Evolutionary conservation across 1,140 invertebrate species (phyloP).

Genomic region (Caerostris extrusa): DNA sequence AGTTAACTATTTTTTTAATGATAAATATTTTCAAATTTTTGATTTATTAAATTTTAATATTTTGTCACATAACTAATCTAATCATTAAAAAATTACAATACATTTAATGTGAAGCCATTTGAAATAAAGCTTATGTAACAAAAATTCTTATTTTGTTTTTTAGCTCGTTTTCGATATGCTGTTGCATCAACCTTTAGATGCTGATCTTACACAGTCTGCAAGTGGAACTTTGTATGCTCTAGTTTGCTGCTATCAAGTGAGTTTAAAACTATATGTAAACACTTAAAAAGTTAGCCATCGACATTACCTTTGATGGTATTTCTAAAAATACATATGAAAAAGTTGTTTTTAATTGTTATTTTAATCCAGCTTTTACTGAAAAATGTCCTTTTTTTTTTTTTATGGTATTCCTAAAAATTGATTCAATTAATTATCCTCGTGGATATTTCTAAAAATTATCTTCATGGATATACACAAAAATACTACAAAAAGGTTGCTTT

Average conservation of each 20-base stretch:
- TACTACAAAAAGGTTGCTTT: no score
- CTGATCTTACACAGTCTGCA: conserved; percentile 85
- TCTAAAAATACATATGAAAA: no score
- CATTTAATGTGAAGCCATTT: not conserved
- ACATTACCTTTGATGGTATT: no score
- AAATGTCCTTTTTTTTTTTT: no score
- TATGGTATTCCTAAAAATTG: not conserved
- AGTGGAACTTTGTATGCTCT: conserved; percentile 86
- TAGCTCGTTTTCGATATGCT: conserved; percentile 87
- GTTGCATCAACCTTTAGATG: conserved; percentile 86
- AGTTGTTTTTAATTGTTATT: no score
- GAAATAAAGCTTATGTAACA: not conserved
- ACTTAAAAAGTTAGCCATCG: no score
- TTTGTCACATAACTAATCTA: no score
- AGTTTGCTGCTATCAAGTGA: conserved; percentile 87
- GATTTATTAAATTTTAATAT: no score
- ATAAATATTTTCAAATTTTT: no score
- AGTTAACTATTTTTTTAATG: no score
- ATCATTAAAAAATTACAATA: no score
- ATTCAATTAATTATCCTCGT: not conserved
- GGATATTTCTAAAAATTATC: not conserved
- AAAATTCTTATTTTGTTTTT: conserved; percentile 10
- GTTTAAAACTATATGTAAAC: conserved; percentile 27
- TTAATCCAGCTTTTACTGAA: no score
- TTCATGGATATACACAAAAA: not conserved